Evolutionary conservation across 2,888 invertebrate genomes (phyloP), one percentile per base, ranked within the genome.

Genomic region (Cephus sareptanus): DNA sequence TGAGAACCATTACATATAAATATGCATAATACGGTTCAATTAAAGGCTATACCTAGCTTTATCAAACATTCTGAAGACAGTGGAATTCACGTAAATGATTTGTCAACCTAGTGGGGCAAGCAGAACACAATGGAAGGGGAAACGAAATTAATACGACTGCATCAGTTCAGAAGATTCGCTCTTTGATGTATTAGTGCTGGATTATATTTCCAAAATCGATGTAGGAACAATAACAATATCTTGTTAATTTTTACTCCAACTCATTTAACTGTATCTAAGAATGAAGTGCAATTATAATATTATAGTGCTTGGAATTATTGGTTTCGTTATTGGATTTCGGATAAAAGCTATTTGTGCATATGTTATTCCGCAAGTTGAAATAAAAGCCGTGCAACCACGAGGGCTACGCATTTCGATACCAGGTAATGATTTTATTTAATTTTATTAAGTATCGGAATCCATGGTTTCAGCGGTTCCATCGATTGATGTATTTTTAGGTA

Each of bases 371-470:
- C 81, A 85, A 75, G 90, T 92, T 1, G 86, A 80, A 78, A 87
- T 92, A n/a, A 85, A 90, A 81, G 83, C 89, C 15, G 84, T 91
- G 68, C 82, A 81, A n/a, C 90, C 90, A 15, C 85, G 82, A 77
- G 92, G 92, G n/a, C 86, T 92, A 78, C 84, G 89, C 75, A 88
- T 92, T 30, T 92, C 91, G 71, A 92, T 93, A 81, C 91, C 92
- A 30, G 86, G 89, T 89, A 75, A 81, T 23, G 0, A 6, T 23
- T 31, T 34, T 71, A 34, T 30, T 71, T 71, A 74, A 74, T 74
- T 1, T 74, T 74, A 35, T 74, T 71, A 71, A 31, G 71, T 34
- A 74, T 74, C 11, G 12, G n/a, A 74, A 35, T 37, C 23, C 30
- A 74, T 74, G 11, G 23, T 74, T 74, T 33, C 34, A 74, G 30